These are phyloP conservation scores for Tinamus major DNA, from an alignment of 2,797 vertebrate genomes.

Conservation along the genomic window DNA sequence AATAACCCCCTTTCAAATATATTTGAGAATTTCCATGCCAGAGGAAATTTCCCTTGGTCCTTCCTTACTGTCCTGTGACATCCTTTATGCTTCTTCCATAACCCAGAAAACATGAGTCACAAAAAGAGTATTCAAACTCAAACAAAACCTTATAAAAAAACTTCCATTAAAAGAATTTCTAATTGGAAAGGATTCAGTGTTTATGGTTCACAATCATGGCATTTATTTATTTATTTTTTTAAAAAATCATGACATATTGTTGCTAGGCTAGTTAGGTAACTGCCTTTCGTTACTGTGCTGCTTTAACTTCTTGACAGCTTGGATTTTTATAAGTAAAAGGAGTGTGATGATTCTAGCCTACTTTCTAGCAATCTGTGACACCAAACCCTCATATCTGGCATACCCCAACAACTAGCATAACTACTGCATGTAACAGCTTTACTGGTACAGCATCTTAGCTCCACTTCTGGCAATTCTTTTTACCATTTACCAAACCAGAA, in stretches of 20 bases:
- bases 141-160: background rate
- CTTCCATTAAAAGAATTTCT: background rate
- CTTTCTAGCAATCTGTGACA: slow-evolving; percentile 32
- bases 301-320: slow-evolving; percentile 33
- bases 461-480: background rate
- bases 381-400: slow-evolving; percentile 9
- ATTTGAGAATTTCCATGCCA: background rate
- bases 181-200: slow-evolving; percentile 6
- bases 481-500: background rate
- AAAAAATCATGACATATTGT: slow-evolving; percentile 6
- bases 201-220: background rate
- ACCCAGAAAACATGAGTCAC: background rate
- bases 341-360: slow-evolving; percentile 28
- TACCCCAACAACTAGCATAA: slow-evolving; percentile 33
- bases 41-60: background rate
- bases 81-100: background rate
- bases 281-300: slow-evolving; percentile 27
- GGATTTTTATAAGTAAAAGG: slow-evolving; percentile 61
- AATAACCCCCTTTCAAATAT: background rate
- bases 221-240: background rate
- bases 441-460: background rate
- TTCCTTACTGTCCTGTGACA: background rate
- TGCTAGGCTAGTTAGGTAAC: slow-evolving; percentile 47
- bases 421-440: slow-evolving; percentile 23
- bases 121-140: background rate